Percentiles rank a stretch among this genome's conserved stretches.
phyloP scores from a whole-genome alignment of 2,888 invertebrate genomes.

The Linnaemya tessellans region DNA sequence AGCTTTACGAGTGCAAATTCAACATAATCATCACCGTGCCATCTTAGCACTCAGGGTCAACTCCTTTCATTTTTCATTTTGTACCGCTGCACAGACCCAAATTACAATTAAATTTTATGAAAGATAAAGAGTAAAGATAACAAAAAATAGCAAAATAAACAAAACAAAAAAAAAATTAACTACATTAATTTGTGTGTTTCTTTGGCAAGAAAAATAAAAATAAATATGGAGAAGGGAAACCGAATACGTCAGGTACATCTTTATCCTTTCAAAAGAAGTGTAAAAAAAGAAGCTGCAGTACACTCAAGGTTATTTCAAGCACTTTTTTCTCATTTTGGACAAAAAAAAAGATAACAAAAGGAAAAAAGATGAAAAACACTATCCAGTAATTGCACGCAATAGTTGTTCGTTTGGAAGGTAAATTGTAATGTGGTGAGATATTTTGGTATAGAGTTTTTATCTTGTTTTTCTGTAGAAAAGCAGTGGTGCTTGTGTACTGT shows the following conservation, averaged over 20 bases:
- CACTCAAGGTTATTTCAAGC: conserved; percentile 68
- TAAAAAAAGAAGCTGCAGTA: conserved; percentile 25
- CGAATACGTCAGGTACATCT: conserved; percentile 45
- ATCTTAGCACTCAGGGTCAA: conserved; percentile 61
- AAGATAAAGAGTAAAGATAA: conserved; percentile 9
- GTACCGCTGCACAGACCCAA: conserved; percentile 6
- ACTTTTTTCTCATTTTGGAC: conserved; percentile 17
- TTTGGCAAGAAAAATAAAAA: conserved; percentile 19
- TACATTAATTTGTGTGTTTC: conserved; percentile 48
- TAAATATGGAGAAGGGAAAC: not conserved
- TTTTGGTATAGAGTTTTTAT: not conserved
- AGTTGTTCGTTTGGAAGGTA: conserved; percentile 37
- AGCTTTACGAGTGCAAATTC: conserved; percentile 16
- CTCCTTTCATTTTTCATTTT: conserved; percentile 66
- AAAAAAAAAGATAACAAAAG: not conserved
- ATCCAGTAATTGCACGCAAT: conserved; percentile 64
- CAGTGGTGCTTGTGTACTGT: conserved; percentile 1
- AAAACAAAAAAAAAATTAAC: not conserved
- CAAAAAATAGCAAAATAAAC: too few species aligned
- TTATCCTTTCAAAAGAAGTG: conserved; percentile 61
- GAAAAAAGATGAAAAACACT: not conserved
- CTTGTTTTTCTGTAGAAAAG: not conserved
- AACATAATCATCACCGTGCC: conserved; percentile 8
- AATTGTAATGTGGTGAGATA: conserved; percentile 17
- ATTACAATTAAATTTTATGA: conserved; percentile 63